phyloP scores from a whole-genome alignment of 2,113 vertebrate genomes.

The Petaurus breviceps region DNA sequence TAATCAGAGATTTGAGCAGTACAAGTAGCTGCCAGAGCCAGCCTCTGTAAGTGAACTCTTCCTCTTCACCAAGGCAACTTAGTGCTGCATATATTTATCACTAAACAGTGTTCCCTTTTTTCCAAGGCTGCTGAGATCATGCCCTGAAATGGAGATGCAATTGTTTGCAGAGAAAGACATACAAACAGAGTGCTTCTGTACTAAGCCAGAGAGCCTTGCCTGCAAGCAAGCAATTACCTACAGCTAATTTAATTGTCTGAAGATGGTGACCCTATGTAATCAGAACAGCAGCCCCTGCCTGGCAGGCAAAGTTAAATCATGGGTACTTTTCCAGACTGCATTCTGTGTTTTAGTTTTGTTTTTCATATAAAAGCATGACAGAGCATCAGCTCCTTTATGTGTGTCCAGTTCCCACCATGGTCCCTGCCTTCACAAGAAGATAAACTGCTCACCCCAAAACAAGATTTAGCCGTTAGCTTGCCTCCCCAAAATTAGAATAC shows the following conservation, averaged over 20 bases:
- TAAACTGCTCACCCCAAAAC: neutral
- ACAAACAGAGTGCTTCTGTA: neutral
- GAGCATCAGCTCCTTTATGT: neutral
- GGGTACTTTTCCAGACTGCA: neutral
- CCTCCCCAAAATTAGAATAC: neutral
- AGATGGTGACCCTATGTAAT: neutral
- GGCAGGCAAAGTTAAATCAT: neutral
- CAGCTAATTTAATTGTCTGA: conserved; percentile 2
- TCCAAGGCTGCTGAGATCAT: neutral
- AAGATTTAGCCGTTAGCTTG: neutral
- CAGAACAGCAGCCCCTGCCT: neutral
- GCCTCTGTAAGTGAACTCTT: neutral
- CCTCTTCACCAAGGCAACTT: conserved; percentile 1
- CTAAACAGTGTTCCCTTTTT: neutral
- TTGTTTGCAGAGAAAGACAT: neutral
- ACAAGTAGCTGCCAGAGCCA: neutral
- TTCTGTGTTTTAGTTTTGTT: neutral
- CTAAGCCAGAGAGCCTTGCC: neutral
- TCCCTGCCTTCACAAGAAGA: neutral
- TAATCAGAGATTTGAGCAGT: neutral
- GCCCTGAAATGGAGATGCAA: neutral
- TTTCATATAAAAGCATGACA: neutral
- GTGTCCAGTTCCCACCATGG: neutral
- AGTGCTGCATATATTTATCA: neutral
- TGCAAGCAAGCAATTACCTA: neutral